Base-by-base conservation (phyloP, 2,888 invertebrate species). In the Kuschelorhynchus macadamiae region DNA sequence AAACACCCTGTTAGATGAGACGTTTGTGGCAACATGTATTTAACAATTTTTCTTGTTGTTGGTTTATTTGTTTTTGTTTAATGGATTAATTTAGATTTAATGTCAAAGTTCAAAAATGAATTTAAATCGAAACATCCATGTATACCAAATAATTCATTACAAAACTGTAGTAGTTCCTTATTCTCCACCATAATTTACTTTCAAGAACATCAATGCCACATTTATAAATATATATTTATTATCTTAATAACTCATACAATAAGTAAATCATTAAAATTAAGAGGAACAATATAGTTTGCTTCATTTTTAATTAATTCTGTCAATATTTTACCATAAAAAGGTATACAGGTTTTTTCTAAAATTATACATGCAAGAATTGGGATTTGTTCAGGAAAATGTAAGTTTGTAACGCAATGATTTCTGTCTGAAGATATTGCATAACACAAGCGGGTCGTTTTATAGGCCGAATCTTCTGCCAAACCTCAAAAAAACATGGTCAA, bases 401-500 rank as follows among this genome's bases (percentile, higher is more conserved):
- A 7, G 30, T 25, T 7, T 7, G 7, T 5, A 7, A 7, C 3
- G 25, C 25, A 25, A 25, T 25, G 3, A 7, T 25, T 25, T 25
- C 4, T 3, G 25, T 25, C 4, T 3, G 25, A 25, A 25, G 25
- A 5, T 25, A 5, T 7, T 25, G 25, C 4, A 25, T 5, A 25
- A 25, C 7, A 5, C 7, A 25, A 25, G 25, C 25, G 25, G 7
- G 25, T 25, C 7, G 7, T 25, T 69, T 76, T 76, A 72, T 42
- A 74, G 53, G 64, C 77, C 76, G 65, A 75, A 73, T 81, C 92
- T 89, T 81, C 92, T 90, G 61, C 95, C 95, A 82, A 95, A 95
- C 79, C 95, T 91, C 77, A 95, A 88, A 86, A 95, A 95, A 61
- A 95, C 94, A 84, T 95, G 95, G 78, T 95, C 94, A 50, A 94